Conservation (phyloP, 2,888 invertebrate species). For the Gandaritis pyraliata region DNA sequence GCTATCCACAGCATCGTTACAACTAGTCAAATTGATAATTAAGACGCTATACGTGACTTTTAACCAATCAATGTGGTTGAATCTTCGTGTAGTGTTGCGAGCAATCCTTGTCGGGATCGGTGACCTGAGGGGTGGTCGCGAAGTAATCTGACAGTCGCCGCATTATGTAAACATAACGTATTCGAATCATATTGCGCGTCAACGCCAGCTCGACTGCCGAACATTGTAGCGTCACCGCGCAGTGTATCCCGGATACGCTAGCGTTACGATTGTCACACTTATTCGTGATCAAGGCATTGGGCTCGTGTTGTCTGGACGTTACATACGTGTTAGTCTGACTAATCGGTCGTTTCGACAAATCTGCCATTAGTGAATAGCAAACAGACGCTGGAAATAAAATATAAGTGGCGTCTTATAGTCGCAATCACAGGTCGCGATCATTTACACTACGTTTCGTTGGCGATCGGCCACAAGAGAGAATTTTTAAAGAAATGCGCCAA, state of each 20-base stretch:
- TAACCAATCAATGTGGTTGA: neutral
- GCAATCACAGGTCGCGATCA: neutral
- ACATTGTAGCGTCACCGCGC: too few relatives aligned
- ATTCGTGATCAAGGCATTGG: too few relatives aligned
- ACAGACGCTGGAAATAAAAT: neutral
- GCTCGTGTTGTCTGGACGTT: conserved; percentile 34
- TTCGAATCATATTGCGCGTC: too few relatives aligned
- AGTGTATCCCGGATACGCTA: too few relatives aligned
- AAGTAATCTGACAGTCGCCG: too few relatives aligned
- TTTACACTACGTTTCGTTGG: neutral
- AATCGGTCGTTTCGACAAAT: conserved; percentile 17
- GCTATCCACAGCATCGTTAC: conserved; percentile 35
- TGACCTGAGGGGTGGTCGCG: too few relatives aligned
- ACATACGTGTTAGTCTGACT: conserved; percentile 18
- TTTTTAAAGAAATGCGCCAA: too few relatives aligned
- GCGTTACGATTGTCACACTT: too few relatives aligned
- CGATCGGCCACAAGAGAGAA: too few relatives aligned
- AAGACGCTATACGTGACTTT: neutral
- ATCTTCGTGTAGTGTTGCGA: conserved; percentile 13
- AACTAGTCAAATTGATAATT: conserved; percentile 57
- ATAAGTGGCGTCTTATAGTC: neutral
- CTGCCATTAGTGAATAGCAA: conserved; percentile 12
- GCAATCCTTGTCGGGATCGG: conserved; percentile 37
- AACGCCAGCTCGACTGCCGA: too few relatives aligned
- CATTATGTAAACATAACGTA: too few relatives aligned